These are phyloP conservation scores for Myzus persicae DNA, from an alignment of 1,140 invertebrate genomes.

Conservation along the genomic window DNA sequence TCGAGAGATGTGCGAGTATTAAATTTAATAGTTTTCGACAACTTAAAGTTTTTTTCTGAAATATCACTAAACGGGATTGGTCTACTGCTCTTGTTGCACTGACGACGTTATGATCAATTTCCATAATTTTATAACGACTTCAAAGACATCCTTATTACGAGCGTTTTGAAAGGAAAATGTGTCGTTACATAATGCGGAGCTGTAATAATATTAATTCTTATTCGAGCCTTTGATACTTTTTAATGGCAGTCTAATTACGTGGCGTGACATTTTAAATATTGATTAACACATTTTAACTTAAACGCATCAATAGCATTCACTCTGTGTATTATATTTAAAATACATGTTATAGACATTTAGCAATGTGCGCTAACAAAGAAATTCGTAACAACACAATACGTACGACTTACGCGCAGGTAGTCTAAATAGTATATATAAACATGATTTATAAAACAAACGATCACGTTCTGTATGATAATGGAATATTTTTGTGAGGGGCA, in stretches of 20 bases:
- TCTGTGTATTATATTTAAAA: not conserved
- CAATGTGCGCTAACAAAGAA: not conserved
- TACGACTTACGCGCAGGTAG: not conserved
- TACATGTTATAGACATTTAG: not conserved
- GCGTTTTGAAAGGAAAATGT: not conserved
- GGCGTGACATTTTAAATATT: not conserved
- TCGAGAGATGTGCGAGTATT: not conserved
- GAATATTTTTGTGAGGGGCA: not conserved
- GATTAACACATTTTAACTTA: not conserved
- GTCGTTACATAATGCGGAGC: not conserved
- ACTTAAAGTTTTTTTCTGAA: not conserved
- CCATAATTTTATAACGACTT: conserved; percentile 4
- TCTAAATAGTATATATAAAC: not conserved
- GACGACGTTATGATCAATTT: not conserved
- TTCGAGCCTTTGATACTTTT: not conserved
- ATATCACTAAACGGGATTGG: not conserved
- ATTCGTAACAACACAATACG: not conserved
- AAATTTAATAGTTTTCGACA: not conserved
- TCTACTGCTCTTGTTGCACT: not conserved
- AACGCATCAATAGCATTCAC: not conserved
- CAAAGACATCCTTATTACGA: conserved; percentile 11
- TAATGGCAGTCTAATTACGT: not conserved
- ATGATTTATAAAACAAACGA: conserved; percentile 5
- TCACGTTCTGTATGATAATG: not conserved
- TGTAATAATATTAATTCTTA: conserved; percentile 12